phyloP scores from a whole-genome alignment of 2,888 invertebrate genomes.

The Dasypolia templi region DNA sequence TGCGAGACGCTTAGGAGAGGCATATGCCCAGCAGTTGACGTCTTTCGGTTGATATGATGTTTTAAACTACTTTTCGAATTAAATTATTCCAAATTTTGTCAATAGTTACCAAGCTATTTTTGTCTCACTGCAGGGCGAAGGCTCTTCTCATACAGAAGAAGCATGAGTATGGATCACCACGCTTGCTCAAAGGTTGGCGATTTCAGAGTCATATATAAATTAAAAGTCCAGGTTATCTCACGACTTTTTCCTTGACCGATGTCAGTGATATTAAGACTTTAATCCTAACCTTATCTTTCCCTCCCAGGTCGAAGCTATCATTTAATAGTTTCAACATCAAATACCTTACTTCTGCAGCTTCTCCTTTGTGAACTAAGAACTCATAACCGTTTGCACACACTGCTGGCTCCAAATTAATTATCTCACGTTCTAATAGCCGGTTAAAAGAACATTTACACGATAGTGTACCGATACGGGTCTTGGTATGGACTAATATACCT shows the following conservation, averaged over 20 bases:
- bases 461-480: not conserved
- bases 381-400: conserved; percentile 3
- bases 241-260: not conserved
- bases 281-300: not conserved
- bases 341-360: not conserved
- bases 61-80: too few relatives aligned
- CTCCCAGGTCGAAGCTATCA: not conserved
- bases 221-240: not conserved
- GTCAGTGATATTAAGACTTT: not conserved
- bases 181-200: not conserved
- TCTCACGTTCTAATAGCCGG: not conserved
- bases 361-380: conserved; percentile 5
- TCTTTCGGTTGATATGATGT: too few relatives aligned
- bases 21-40: too few relatives aligned
- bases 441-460: not conserved
- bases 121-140: too few relatives aligned
- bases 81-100: too few relatives aligned
- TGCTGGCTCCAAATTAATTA: conserved; percentile 26
- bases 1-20: too few relatives aligned
- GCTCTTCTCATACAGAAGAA: too few relatives aligned
- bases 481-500: not conserved
- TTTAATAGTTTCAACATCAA: conserved; percentile 7
- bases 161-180: too few relatives aligned
- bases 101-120: too few relatives aligned
- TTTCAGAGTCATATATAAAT: not conserved